Base-by-base conservation (phyloP, 2,113 vertebrate genomes). In the Chamaea fasciata region DNA sequence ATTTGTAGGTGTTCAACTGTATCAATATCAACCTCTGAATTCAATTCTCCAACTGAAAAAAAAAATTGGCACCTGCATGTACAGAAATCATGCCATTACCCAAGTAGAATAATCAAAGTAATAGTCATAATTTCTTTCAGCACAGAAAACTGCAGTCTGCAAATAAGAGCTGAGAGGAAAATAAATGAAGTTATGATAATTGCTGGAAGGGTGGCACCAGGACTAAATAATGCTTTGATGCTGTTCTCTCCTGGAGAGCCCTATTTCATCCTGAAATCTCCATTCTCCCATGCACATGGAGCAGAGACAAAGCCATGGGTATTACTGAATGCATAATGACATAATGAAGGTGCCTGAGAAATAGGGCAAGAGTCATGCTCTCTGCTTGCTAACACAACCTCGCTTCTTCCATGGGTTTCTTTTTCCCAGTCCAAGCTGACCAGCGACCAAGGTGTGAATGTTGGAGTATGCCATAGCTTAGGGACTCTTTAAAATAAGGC, bases 1-100 rank as follows among this genome's bases (percentile, higher is more conserved):
- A 97, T 91, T 49, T 83, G 60, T 89, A 83, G 52, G 70, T 93
- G 70, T 85, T 89, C 80, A 87, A 89, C 67, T 90, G 42, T 64
- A 90, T 81, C 86, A 91, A 14, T 62, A 93, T 93, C 70, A 93
- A 75, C 31, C 35, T 85, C 70, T 55, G 63, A 95, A 95, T 86
- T 85, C 78, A 89, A n/a, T 57, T 83, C 69, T 85, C 33, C 7
- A 22, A 39, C 49, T 71, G 35, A 50, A 76, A 94, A 90, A 69
- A 62, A 86, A 88, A 83, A 42, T 7, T 68, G 83, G 49, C 50
- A 92, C 53, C 55, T 85, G 39, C 0, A 0, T 42, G 33, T 52
- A 92, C 46, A 63, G 28, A 62, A 90, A 37, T 70, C 50, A 69
- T 15, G 46, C 57, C 46, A 62, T 19, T 44, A 75, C 41, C 37